Evolutionary conservation across 2,113 vertebrate genomes (phyloP), one percentile per base, ranked within the genome.

Genomic region (Psammodynastes pulverulentus): DNA sequence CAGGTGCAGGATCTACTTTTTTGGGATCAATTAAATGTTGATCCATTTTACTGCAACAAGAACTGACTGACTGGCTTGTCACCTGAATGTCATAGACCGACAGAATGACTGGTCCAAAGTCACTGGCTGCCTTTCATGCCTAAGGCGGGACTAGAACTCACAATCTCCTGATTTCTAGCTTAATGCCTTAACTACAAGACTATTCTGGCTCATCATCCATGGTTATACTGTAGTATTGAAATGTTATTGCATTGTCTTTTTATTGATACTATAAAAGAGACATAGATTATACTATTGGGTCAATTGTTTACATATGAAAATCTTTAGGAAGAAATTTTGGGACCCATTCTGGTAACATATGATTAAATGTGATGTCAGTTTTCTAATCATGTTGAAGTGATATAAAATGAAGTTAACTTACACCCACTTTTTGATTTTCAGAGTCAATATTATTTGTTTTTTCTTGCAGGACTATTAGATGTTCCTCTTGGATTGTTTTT

Each of bases 401-500:
- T 93, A 95, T 95, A 92, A 4, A 52, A 21, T 3, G 52, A 1
- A 91, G 19, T 92, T 94, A 89, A 96, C 97, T 97, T 97, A 98
- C 98, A 79, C 96, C 93, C n/a, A 94, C 46, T 86, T 96, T 96
- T 95, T 97, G 95, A 89, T 91, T 58, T 93, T 96, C 94, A 94
- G 95, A 91, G 93, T 91, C 62, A 91, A 1, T 93, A 6, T 43
- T 89, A 93, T 91, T 85, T 92, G 23, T 72, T 84, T 97, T 96
- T 94, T 97, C 97, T 90, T 96, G 94, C 24, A 94, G 92, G 72
- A 97, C 56, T 51, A 87, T 26, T 93, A 91, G 54, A 94, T 92
- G 23, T 96, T 96, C 90, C 94, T 98, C 97, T 93, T 97, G 97
- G 89, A 97, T 96, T 94, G 98, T 97, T 95, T 97, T 97, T 93